phyloP scores from a whole-genome alignment of 2,113 vertebrate genomes.

The Poeciliopsis turrubarensis region DNA sequence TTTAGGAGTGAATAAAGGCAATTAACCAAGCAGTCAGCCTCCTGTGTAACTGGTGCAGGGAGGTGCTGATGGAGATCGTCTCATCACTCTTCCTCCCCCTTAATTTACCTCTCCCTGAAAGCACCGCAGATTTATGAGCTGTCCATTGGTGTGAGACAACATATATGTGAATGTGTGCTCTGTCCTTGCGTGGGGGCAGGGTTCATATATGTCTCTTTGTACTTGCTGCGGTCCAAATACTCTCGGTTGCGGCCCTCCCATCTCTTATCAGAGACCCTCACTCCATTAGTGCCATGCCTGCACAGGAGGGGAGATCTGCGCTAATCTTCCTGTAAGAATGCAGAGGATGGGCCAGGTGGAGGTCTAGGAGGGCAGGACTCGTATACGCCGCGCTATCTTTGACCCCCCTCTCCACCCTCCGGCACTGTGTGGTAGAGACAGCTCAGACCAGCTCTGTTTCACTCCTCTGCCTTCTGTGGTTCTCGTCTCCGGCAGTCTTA shows the following conservation, averaged over 20 bases:
- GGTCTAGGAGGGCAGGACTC: slow-evolving; percentile 62
- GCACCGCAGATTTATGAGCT: slow-evolving; percentile 74
- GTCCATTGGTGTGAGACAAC: slow-evolving; percentile 51
- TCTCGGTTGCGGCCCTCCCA: slow-evolving; percentile 57
- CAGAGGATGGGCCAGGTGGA: slow-evolving; percentile 77
- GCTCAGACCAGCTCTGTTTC: slow-evolving; percentile 71
- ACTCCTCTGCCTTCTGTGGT: slow-evolving; percentile 60
- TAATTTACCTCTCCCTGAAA: slow-evolving; percentile 52
- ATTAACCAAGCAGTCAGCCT: slow-evolving; percentile 70
- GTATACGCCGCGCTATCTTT: slow-evolving; percentile 68
- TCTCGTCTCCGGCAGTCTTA: slow-evolving; percentile 59
- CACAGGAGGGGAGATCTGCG: slow-evolving; percentile 76
- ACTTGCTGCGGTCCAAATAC: slow-evolving; percentile 66
- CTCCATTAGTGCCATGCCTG: slow-evolving; percentile 83
- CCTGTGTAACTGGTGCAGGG: slow-evolving; percentile 58
- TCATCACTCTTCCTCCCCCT: slow-evolving; percentile 67
- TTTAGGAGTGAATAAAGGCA: slow-evolving; percentile 49
- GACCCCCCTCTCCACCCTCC: slow-evolving; percentile 49
- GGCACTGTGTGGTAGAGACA: slow-evolving; percentile 73
- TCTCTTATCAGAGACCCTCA: slow-evolving; percentile 79
- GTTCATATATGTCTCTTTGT: slow-evolving; percentile 70
- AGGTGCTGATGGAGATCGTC: slow-evolving; percentile 72
- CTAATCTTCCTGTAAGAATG: slow-evolving; percentile 83
- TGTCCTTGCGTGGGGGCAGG: slow-evolving; percentile 69
- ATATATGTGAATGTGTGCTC: slow-evolving; percentile 35